Conservation (phyloP, 2,113 vertebrate species). For the Callionymus lyra region DNA sequence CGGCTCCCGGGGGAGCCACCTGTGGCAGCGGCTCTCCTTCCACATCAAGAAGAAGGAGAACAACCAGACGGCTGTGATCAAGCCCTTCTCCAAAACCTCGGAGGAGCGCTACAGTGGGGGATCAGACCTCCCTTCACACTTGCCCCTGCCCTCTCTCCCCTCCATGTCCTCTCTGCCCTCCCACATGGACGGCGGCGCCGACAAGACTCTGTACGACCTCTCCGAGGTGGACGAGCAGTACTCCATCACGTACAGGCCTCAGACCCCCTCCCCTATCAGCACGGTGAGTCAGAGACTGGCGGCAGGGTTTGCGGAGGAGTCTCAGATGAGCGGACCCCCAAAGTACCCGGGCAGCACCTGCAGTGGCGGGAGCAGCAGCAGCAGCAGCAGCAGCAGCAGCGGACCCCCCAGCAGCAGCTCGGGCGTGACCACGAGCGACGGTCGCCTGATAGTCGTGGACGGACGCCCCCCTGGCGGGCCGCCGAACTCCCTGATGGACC, state of each 20-base stretch:
- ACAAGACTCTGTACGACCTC: conserved; percentile 80
- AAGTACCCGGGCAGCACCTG: conserved; percentile 73
- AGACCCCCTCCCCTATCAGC: conserved; percentile 88
- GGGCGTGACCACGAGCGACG: conserved; percentile 18
- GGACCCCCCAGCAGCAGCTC: conserved; percentile 29
- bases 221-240: conserved; percentile 79
- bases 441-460: conserved; percentile 29
- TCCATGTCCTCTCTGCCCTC: conserved; percentile 53
- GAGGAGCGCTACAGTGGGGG: conserved; percentile 71
- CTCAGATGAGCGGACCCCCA: conserved; percentile 70
- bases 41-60: conserved; percentile 97
- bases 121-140: conserved; percentile 47
- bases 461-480: conserved; percentile 63
- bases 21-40: conserved; percentile 92
- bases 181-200: conserved; percentile 64
- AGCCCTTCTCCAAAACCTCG: conserved; percentile 87
- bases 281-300: conserved; percentile 79
- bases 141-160: conserved; percentile 51
- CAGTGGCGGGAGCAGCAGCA: conserved; percentile 59
- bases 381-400: conserved; percentile 46
- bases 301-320: conserved; percentile 65
- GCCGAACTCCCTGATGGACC: conserved; percentile 87
- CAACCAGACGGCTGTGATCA: conserved; percentile 96
- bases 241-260: conserved; percentile 69
- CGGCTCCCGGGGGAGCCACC: conserved; percentile 81